These are phyloP conservation scores for Mugil cephalus DNA, from an alignment of 2,113 vertebrate species.

Conservation along the genomic window DNA sequence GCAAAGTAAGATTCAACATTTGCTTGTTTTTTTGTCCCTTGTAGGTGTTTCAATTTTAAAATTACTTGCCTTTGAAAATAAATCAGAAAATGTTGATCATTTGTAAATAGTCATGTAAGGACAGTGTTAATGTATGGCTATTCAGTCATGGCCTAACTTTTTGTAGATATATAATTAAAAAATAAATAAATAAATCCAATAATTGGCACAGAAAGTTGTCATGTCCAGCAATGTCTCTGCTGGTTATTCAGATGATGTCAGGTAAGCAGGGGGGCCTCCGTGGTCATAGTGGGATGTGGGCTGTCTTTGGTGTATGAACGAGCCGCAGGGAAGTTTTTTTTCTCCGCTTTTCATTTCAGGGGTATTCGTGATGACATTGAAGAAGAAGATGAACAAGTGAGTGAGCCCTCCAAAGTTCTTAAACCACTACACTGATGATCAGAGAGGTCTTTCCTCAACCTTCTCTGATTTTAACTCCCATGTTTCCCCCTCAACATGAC, in stretches of 20 bases:
- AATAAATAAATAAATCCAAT: neutral
- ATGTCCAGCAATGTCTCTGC: constrained; percentile 6
- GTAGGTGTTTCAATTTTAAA: constrained; percentile 5
- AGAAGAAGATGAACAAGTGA: constrained; percentile 99
- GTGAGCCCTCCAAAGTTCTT: constrained; percentile 93
- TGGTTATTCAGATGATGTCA: neutral
- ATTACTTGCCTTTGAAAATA: neutral
- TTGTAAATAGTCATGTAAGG: neutral
- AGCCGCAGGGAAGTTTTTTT: constrained; percentile 99
- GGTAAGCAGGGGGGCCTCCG: constrained; percentile 50
- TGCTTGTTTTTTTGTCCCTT: constrained; percentile 7
- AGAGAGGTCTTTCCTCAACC: constrained; percentile 45
- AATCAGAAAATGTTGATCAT: no score
- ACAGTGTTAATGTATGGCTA: neutral
- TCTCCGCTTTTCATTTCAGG: constrained; percentile 99
- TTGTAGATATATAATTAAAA: neutral
- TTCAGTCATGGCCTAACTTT: neutral
- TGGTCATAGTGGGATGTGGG: constrained; percentile 69
- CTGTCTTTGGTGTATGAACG: constrained; percentile 93
- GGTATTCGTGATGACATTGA: constrained; percentile 99
- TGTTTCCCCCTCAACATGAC: constrained; percentile 16
- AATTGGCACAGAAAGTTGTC: constrained; percentile 1
- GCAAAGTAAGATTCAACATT: constrained; percentile 90
- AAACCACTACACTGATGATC: constrained; percentile 82
- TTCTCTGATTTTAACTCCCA: constrained; percentile 23